Evolutionary conservation across 2,888 invertebrate genomes (phyloP), one percentile per base, ranked within the genome.

Genomic region (Prosopocoilus inquinatus): DNA sequence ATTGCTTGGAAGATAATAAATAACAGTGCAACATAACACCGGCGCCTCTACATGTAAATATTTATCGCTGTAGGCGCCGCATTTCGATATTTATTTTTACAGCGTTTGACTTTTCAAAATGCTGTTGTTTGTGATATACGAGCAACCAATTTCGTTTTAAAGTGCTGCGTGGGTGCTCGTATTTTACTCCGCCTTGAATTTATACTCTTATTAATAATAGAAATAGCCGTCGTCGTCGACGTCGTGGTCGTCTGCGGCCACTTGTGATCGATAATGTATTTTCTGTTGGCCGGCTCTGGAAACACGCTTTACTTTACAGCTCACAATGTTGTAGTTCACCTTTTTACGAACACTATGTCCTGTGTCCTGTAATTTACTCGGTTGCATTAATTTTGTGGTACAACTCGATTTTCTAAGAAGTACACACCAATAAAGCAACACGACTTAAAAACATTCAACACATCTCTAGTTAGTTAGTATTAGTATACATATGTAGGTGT

Each of bases 101-200:
- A 56, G 57, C 58, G 49, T 50, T 61, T 57, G 46, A 60, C 55
- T 58, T 60, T 47, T 46, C 52, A 52, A 57, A 59, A 53, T 57
- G 52, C 47, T 47, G 50, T 61, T 60, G 58, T 53, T 53, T 50
- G 59, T 60, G 58, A 57, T 57, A 36, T 61, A 58, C 59, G 59
- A 52, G 58, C 51, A 48, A 52, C 57, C 44, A 48, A 52, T 61
- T 49, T 52, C 39, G 52, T 53, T 46, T 46, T 46, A 16, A 46
- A n/a, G 46, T 46, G 46, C 32, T 12, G 46, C 46, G 46, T 46
- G 15, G 46, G 46, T 15, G 46, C 16, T 46, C 46, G 12, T 28
- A 46, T 32, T 20, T 44, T 20, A 44, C 38, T 13, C 38, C 38
- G 11, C 41, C 16, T 41, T 16, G 41, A 41, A 15, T 41, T 41